Evolutionary conservation across 2,888 invertebrate genomes (phyloP).

Genomic region (Andrena minutula): DNA sequence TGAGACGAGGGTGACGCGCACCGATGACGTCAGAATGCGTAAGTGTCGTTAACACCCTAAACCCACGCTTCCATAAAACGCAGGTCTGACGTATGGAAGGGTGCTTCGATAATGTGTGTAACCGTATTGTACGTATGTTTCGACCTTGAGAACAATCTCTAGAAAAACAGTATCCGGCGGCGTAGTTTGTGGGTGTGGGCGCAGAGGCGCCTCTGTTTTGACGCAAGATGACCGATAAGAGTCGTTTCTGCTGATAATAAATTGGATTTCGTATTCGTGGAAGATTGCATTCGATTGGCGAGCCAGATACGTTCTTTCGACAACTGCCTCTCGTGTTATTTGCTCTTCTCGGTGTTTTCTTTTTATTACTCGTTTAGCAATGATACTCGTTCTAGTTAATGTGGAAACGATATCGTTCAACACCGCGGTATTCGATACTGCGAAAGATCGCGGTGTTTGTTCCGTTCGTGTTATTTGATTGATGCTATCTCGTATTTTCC

Average conservation of each 20-base stretch:
- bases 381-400: too few species aligned
- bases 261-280: neutral
- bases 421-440: too few species aligned
- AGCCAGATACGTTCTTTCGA: neutral
- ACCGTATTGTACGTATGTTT: neutral
- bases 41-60: neutral
- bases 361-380: too few species aligned
- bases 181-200: neutral
- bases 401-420: too few species aligned
- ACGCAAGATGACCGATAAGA: slow-evolving; percentile 1
- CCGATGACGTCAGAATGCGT: slow-evolving; percentile 30
- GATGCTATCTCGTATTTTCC: too few species aligned
- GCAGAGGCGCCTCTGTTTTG: neutral
- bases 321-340: too few species aligned
- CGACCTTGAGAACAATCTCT: neutral
- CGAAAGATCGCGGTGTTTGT: neutral
- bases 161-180: neutral
- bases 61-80: slow-evolving; percentile 33
- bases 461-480: neutral
- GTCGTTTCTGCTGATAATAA: slow-evolving; percentile 1
- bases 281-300: neutral
- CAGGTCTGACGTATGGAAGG: too few species aligned
- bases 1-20: neutral
- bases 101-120: neutral
- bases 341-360: too few species aligned